Percentiles rank a stretch among this genome's conserved stretches.
These are phyloP conservation scores for Aphidius gifuensis DNA, from an alignment of 1,140 invertebrate genomes.

Conservation along the genomic window DNA sequence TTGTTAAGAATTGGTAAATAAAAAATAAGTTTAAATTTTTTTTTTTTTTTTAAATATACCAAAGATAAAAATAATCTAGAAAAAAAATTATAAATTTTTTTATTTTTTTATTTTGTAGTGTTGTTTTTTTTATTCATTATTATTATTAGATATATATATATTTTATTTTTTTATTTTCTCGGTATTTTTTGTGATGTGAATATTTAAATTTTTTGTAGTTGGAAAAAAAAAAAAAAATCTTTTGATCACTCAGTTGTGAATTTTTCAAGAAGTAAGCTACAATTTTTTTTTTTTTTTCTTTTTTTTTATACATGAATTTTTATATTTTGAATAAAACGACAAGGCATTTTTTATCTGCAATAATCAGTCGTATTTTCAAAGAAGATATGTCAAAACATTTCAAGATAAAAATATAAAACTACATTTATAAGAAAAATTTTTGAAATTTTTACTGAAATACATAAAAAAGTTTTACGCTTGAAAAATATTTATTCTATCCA, in stretches of 20 bases:
- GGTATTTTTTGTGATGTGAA: constrained; percentile 7
- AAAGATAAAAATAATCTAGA: too few species aligned
- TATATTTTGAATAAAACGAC: not conserved
- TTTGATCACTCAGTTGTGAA: constrained; percentile 19
- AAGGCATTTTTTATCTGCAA: not conserved
- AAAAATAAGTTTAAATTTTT: too few species aligned
- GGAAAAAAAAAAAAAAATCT: not conserved
- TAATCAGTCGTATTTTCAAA: not conserved
- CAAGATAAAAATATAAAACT: too few species aligned
- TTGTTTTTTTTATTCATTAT: too few species aligned
- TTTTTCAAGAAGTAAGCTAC: constrained; percentile 11
- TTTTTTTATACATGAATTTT: not conserved
- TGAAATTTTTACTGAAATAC: too few species aligned
- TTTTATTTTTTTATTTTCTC: not conserved
- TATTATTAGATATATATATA: not conserved
- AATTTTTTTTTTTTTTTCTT: constrained; percentile 6
- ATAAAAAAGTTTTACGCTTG: too few species aligned
- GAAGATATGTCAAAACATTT: not conserved
- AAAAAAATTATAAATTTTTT: too few species aligned
- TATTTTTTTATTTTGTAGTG: too few species aligned
- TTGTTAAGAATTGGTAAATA: too few species aligned
- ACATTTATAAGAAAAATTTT: too few species aligned
- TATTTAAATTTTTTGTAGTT: constrained; percentile 6
- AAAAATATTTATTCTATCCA: too few species aligned
- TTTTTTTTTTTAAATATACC: too few species aligned